These are phyloP conservation scores for Heterocephalus glaber DNA, from an alignment of 2,113 vertebrate species.

Conservation along the genomic window DNA sequence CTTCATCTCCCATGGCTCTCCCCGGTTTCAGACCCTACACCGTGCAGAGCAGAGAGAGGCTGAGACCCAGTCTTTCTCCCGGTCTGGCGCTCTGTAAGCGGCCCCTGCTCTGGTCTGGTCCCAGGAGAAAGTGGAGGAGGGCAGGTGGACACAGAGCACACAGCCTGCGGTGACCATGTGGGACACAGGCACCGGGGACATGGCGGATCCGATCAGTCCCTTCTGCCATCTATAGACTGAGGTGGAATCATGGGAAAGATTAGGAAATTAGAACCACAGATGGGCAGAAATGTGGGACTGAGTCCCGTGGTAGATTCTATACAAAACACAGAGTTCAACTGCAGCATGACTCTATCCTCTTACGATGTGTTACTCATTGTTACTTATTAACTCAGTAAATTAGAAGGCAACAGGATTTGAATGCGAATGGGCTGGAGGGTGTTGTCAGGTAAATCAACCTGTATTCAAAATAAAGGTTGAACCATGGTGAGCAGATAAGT, in stretches of 20 bases:
- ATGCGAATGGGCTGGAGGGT: neutral
- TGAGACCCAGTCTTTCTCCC: neutral
- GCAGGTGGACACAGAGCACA: neutral
- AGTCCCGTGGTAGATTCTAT: neutral
- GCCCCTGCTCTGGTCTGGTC: rapidly evolving
- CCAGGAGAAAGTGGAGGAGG: neutral
- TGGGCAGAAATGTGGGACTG: neutral
- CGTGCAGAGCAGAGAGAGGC: no score
- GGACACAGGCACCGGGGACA: neutral
- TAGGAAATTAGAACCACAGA: neutral
- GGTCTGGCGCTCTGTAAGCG: neutral
- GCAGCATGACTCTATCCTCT: neutral
- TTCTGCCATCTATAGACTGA: neutral
- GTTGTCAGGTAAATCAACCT: neutral
- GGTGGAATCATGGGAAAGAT: neutral
- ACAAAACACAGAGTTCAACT: neutral
- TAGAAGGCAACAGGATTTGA: neutral
- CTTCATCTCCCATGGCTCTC: no score
- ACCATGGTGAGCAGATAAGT: neutral
- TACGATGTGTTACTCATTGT: neutral
- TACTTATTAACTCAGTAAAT: neutral
- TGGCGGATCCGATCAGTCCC: neutral
- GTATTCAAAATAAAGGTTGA: neutral
- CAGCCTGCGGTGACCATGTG: no score
- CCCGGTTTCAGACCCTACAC: no score